phyloP scores from a whole-genome alignment of 2,113 vertebrate genomes.

The Pogonocichla stellata region DNA sequence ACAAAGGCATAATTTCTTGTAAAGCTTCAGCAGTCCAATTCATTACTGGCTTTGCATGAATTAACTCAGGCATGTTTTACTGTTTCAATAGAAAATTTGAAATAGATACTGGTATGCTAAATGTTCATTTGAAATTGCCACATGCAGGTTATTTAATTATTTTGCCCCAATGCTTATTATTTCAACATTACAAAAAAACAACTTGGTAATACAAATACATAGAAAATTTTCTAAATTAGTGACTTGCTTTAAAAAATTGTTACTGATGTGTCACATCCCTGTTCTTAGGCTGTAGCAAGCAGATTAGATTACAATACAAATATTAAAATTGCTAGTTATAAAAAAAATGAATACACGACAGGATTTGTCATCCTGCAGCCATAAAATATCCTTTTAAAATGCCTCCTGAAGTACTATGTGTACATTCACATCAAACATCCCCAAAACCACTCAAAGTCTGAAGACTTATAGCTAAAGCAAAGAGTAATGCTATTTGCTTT shows the following conservation, averaged over 20 bases:
- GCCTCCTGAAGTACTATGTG: conserved; percentile 32
- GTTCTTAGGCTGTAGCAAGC: conserved; percentile 31
- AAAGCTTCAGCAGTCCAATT: conserved; percentile 52
- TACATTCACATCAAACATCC: conserved; percentile 52
- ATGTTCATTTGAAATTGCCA: conserved; percentile 21
- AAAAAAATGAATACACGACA: background rate
- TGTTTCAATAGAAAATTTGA: conserved; percentile 45
- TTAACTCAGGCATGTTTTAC: conserved; percentile 38
- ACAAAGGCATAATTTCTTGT: conserved; percentile 34
- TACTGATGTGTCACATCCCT: conserved; percentile 13
- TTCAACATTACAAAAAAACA: conserved; percentile 19
- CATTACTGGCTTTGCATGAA: conserved; percentile 62
- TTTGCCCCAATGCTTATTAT: conserved; percentile 37
- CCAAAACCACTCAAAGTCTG: conserved; percentile 16
- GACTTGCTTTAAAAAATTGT: conserved; percentile 41
- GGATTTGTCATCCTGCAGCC: background rate
- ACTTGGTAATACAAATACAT: conserved; percentile 23
- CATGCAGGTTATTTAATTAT: conserved; percentile 31
- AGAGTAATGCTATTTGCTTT: conserved; percentile 38
- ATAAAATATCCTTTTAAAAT: conserved; percentile 23
- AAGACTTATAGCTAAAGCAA: conserved; percentile 22
- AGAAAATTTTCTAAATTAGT: conserved; percentile 33
- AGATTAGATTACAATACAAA: conserved; percentile 16
- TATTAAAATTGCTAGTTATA: background rate
- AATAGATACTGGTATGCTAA: conserved; percentile 16